A percentile compares a stretch with the other conserved stretches of the same genome.
These are phyloP conservation scores for Epinotia ramella DNA, from an alignment of 2,888 invertebrate species.

Conservation along the genomic window DNA sequence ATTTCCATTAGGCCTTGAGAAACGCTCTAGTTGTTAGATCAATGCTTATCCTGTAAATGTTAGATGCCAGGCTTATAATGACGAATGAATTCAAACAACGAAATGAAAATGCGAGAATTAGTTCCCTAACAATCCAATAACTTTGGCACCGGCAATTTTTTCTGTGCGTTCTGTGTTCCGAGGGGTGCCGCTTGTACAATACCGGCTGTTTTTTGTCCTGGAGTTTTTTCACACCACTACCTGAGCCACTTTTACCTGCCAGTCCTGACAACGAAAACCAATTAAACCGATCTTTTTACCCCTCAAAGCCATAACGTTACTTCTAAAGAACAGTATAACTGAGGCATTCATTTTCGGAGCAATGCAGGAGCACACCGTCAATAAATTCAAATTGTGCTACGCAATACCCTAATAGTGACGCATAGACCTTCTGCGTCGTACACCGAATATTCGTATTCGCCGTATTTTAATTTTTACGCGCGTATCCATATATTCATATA, in stretches of 20 bases:
- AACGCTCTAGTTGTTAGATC: background rate
- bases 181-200: slow-evolving; percentile 62
- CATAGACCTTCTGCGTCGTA: background rate
- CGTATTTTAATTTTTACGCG: background rate
- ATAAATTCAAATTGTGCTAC: background rate
- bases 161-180: slow-evolving; percentile 8
- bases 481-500: too few relatives aligned
- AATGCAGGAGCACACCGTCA: background rate
- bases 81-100: slow-evolving; percentile 4
- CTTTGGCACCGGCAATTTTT: slow-evolving; percentile 4
- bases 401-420: background rate
- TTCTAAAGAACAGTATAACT: background rate
- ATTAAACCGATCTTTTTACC: slow-evolving; percentile 21
- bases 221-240: slow-evolving; percentile 58
- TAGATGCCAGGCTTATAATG: background rate
- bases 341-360: background rate
- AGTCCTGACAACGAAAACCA: slow-evolving; percentile 25
- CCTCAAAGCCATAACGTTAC: background rate
- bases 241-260: slow-evolving; percentile 53
- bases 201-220: slow-evolving; percentile 58
- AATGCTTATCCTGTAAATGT: background rate
- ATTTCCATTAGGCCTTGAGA: background rate
- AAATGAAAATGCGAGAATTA: slow-evolving; percentile 2
- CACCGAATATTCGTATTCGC: background rate
- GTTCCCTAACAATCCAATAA: background rate